Base-by-base conservation (phyloP, 2,113 vertebrate species). In the Gymnogyps californianus region DNA sequence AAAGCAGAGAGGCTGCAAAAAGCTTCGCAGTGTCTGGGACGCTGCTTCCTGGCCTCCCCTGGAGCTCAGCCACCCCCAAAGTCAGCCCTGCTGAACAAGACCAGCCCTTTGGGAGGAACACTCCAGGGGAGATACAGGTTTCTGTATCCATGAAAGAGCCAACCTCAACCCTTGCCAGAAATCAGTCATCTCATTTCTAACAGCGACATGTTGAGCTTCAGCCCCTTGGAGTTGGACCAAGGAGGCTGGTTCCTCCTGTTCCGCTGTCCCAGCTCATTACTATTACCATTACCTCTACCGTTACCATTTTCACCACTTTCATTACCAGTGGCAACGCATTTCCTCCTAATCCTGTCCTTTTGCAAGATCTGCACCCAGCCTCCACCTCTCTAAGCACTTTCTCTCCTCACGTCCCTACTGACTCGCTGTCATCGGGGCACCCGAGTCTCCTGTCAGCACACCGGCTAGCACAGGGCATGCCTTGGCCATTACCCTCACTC, bases 351-450 rank as follows among this genome's bases (percentile, higher is more conserved):
- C 47, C 49, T 31, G 31, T 32, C n/a, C 34, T 32, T 25, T 28
- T 17, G 34, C 38, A 38, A 55, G 49, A 29, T 52, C 55, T 49
- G 51, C 19, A 34, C 17, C 21, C 38, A 36, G 54, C 47, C 34
- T 52, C 62, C n/a, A 20, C 38, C 9, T 2, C 44, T 25, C 16
- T 15, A 8, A 36, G 51, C 28, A 4, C n/a, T 18, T 47, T 47
- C 17, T 11, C 55, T 40, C n/a, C 42, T 52, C 36, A 1, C 8
- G 36, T 69, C 61, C n/a, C 44, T 49, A 5, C 47, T 15, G 28
- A 15, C 21, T 3, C 0, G 21, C 34, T 46, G n/a, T 10, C 34
- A 7, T 6, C 3, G 4, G 40, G 28, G 32, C 44, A 29, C 31
- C 22, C 7, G 1, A 8, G 38, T 3, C 17, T 22, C 55, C 64